Base-by-base conservation (phyloP, 2,888 invertebrate species). In the Belgica antarctica region DNA sequence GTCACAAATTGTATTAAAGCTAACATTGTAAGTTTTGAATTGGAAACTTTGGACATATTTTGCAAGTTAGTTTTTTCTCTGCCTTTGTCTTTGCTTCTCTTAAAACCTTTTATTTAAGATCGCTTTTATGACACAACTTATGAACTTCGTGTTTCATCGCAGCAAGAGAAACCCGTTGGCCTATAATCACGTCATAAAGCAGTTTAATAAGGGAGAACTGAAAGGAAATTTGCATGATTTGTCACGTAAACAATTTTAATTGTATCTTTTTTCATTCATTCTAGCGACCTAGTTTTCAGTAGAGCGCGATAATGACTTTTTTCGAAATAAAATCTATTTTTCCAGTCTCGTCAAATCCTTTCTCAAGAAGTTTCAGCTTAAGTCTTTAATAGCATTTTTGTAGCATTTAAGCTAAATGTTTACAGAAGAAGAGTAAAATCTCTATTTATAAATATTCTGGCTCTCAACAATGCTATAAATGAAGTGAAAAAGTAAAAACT, bases 181-280 rank as follows among this genome's bases (percentile, higher is more conserved):
- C n/a, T n/a, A n/a, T 8, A 34, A 34, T 34, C 34, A 12, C 34
- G 12, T 34, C 34, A 34, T 34, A 34, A 34, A 34, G 12, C 34
- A n/a, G 34, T 34, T 34, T 41, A 41, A 41, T 41, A n/a, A 12
- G 12, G 34, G 15, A 10, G 10, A n/a, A n/a, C n/a, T n/a, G 24
- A 34, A 62, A 31, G 34, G 62, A 5, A 22, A 62, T 62, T 62
- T 62, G 22, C 27, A 62, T 62, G 62, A 62, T 62, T 62, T 62
- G 62, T 62, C 62, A 62, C 22, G 62, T 41, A 41, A 41, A 41
- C 41, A 41, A 41, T 41, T 15, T 41, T 41, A 41, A 41, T 41
- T 41, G 41, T 41, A 15, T 41, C 41, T 34, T 34, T 34, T 34
- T 41, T 41, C 41, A 41, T 41, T 15, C 15, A n/a, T 15, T 41